Percentiles rank a stretch among this genome's conserved stretches.
Evolutionary conservation across 92 coral and sea anemone species (phyloP).

Genomic region (Epizoanthus rinbou): DNA sequence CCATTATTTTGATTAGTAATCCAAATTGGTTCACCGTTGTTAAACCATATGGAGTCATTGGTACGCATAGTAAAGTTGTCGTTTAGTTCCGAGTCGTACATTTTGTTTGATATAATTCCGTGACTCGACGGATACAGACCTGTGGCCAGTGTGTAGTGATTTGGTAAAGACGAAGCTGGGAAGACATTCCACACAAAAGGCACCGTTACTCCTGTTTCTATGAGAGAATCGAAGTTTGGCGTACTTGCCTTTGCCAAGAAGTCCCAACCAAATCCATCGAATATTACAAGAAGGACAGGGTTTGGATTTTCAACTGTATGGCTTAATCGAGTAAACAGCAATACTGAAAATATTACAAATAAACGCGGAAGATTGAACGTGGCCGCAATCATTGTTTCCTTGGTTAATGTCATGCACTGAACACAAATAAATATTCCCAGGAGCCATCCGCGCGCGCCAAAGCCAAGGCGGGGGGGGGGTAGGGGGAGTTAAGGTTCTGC

Average conservation of each 20-base stretch:
- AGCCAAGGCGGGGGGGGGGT: too few species aligned
- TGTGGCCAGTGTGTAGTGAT: conserved; percentile 89
- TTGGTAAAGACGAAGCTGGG: conserved; percentile 87
- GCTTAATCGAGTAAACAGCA: not conserved
- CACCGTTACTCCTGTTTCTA: conserved; percentile 68
- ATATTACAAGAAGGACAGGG: conserved; percentile 72
- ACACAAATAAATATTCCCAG: too few species aligned
- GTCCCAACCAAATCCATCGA: conserved; percentile 94
- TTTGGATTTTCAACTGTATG: not conserved
- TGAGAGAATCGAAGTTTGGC: conserved; percentile 49
- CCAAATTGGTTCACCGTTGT: conserved; percentile 86
- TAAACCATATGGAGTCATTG: conserved; percentile 82
- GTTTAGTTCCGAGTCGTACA: conserved; percentile 72
- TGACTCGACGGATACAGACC: conserved; percentile 90
- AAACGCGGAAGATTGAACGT: too few species aligned
- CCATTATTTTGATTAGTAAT: conserved; percentile 83
- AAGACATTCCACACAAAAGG: conserved; percentile 78
- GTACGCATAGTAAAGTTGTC: conserved; percentile 62
- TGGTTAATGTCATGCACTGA: too few species aligned
- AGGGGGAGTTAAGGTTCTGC: too few species aligned
- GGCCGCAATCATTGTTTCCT: too few species aligned
- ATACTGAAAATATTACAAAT: too few species aligned
- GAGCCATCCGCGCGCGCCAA: too few species aligned
- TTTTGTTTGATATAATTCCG: conserved; percentile 70
- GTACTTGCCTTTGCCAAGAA: conserved; percentile 72